phyloP scores from a whole-genome alignment of 2,113 vertebrate genomes.

The Paramormyrops kingsleyae region DNA sequence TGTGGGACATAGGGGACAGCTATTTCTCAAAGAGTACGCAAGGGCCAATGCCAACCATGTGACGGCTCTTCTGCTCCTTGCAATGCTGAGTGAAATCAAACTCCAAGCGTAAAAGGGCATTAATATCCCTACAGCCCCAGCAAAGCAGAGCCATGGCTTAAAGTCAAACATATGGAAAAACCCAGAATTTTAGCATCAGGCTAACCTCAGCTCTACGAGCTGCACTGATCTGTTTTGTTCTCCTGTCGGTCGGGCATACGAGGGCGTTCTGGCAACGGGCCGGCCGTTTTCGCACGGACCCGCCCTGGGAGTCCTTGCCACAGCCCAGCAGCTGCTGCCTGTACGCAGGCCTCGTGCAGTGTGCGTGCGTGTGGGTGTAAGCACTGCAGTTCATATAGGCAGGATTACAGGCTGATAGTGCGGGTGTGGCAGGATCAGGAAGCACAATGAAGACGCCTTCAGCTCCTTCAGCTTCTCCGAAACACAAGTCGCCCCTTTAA shows the following conservation, averaged over 20 bases:
- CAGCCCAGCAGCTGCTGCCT: slow-evolving; percentile 27
- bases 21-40: neutral
- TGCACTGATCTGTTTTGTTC: slow-evolving; percentile 28
- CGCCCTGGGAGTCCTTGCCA: neutral
- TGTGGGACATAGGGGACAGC: neutral
- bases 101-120: neutral
- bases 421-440: slow-evolving; percentile 37
- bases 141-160: neutral
- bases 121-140: neutral
- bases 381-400: slow-evolving; percentile 34
- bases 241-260: slow-evolving; percentile 48
- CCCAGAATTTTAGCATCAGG: neutral
- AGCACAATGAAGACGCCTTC: slow-evolving; percentile 47
- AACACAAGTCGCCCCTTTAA: neutral
- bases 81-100: neutral
- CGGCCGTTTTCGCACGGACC: slow-evolving; percentile 28
- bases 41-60: neutral
- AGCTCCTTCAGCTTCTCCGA: slow-evolving; percentile 36
- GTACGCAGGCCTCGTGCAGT: neutral
- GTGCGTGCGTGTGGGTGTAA: neutral
- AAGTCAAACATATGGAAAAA: neutral
- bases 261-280: slow-evolving; percentile 49
- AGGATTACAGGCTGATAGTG: slow-evolving; percentile 43
- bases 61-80: neutral
- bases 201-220: neutral